Evolutionary conservation across 2,888 invertebrate genomes (phyloP).

Genomic region (Clanis bilineata): DNA sequence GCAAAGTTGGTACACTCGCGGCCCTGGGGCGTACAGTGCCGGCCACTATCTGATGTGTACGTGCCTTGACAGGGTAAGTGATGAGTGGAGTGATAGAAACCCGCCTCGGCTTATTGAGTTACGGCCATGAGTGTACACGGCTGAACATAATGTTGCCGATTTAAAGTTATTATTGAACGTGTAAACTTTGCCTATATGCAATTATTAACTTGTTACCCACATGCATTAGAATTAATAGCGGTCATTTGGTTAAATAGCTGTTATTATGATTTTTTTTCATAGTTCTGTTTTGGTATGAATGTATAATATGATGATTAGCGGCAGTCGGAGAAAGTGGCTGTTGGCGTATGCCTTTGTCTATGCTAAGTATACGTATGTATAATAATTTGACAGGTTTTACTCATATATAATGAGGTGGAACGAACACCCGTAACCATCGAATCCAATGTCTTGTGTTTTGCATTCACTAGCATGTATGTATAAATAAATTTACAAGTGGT

Average conservation of each 20-base stretch:
- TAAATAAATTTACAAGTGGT: background rate
- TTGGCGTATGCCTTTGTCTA: background rate
- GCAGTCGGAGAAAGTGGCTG: background rate
- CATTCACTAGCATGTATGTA: background rate
- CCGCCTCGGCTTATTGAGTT: constrained; percentile 45
- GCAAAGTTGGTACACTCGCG: constrained; percentile 58
- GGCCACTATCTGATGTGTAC: constrained; percentile 59
- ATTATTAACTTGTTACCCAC: constrained; percentile 13
- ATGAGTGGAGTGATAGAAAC: constrained; percentile 63
- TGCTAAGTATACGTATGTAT: background rate
- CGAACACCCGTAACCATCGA: background rate
- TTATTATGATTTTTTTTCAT: constrained; percentile 7
- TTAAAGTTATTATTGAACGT: constrained; percentile 15
- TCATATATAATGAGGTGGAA: background rate
- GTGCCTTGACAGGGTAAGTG: constrained; percentile 58
- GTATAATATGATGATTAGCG: background rate
- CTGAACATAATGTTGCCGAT: constrained; percentile 20
- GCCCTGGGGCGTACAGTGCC: constrained; percentile 43
- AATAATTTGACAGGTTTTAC: background rate
- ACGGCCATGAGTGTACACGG: constrained; percentile 43
- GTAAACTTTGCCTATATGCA: constrained; percentile 11
- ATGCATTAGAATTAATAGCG: constrained; percentile 10
- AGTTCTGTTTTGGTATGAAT: constrained; percentile 3
- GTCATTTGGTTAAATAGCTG: constrained; percentile 2
- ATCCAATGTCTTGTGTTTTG: background rate